Base-by-base conservation (phyloP, 2,888 invertebrate genomes). In the Crossocerus cetratus region DNA sequence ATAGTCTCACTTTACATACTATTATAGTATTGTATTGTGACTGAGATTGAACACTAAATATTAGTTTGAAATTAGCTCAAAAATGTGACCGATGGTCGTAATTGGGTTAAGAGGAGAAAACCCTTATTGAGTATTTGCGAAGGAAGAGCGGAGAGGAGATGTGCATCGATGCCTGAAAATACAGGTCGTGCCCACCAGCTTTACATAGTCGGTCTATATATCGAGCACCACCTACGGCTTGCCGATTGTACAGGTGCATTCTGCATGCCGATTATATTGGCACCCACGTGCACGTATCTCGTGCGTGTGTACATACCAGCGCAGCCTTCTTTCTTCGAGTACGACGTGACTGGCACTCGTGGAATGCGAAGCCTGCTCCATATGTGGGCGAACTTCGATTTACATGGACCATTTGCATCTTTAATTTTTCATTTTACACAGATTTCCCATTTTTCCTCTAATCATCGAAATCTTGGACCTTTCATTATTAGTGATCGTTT, bases 131-230 rank as follows among this genome's bases (percentile, higher is more conserved):
- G 21, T 21, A 2, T 54, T 20, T n/a, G 14, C 22, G 22, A 45
- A 56, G 49, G 72, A 62, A 45, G 18, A 21, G 63, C n/a, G 44
- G 53, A 23, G 44, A 63, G 44, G 72, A 72, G 75, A 32, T 78
- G 74, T 74, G 70, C 66, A 77, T 74, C 78, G 72, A 74, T 71
- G 62, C 67, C 72, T 82, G 75, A 77, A 78, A 76, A 78, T 75
- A 76, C 77, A 77, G 81, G 75, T 76, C 77, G 71, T 77, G 72
- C 80, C 80, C 76, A 82, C 81, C 70, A 78, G 60, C 77, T 72
- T 59, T 49, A 43, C 55, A 67, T 5, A 72, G 72, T 63, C 18
- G 3, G 18, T 32, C 63, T 58, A 49, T 69, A 74, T 75, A 74
- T 74, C 74, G 75, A 74, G 69, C 69, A 64, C 32, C 69, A 65